phyloP scores from a whole-genome alignment of 2,888 invertebrate species.

The Eudemis profundana region DNA sequence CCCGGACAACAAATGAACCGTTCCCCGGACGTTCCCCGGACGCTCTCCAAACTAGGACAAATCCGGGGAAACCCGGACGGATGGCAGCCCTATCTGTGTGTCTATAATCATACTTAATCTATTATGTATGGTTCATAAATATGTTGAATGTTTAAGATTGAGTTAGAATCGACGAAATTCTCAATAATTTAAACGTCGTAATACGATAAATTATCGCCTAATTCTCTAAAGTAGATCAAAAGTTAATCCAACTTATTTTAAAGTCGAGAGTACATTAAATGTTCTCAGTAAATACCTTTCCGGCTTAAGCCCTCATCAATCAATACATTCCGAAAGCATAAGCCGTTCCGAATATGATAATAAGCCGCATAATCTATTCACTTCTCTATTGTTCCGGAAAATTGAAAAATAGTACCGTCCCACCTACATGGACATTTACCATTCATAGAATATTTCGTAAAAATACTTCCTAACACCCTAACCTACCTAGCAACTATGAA shows the following conservation, averaged over 20 bases:
- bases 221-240: conserved; percentile 32
- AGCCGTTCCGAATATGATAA: conserved; percentile 62
- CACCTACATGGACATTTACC: conserved; percentile 73
- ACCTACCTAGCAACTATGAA: conserved; percentile 9
- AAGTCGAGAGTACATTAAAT: conserved; percentile 15
- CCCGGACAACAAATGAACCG: too few species aligned
- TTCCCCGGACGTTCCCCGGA: too few species aligned
- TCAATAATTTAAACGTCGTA: neutral
- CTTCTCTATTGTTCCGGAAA: conserved; percentile 77
- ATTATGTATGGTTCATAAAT: too few species aligned
- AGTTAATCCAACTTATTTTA: conserved; percentile 26
- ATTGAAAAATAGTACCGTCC: conserved; percentile 76
- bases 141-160: too few species aligned
- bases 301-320: conserved; percentile 54
- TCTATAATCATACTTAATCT: too few species aligned
- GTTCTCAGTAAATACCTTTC: conserved; percentile 16
- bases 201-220: too few species aligned
- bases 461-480: conserved; percentile 51
- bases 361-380: conserved; percentile 66
- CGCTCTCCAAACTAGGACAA: too few species aligned
- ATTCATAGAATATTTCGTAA: conserved; percentile 70
- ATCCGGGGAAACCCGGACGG: too few species aligned
- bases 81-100: too few species aligned
- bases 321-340: conserved; percentile 52
- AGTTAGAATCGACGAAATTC: too few species aligned